Conservation (phyloP, 2,797 vertebrate genomes). For the Lutjanus argentimaculatus region DNA sequence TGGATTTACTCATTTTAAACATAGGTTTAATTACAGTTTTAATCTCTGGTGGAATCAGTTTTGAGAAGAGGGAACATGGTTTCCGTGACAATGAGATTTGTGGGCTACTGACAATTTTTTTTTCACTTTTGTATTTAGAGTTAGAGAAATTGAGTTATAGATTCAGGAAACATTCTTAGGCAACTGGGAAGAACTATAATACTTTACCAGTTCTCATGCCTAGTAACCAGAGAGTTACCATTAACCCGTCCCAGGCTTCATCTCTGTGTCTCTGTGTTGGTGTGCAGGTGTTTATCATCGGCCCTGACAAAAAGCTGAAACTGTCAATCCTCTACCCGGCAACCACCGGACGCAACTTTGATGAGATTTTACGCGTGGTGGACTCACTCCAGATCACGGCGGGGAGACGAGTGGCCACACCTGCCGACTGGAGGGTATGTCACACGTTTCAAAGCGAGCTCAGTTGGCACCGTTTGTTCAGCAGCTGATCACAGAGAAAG, state of each 20-base stretch:
- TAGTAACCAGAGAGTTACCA: neutral
- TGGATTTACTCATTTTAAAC: too few species aligned
- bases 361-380: conserved; percentile 93
- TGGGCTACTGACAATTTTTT: too few species aligned
- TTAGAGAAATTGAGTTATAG: too few species aligned
- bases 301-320: conserved; percentile 95
- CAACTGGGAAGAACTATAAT: too few species aligned
- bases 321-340: conserved; percentile 95
- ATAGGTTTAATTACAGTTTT: too few species aligned
- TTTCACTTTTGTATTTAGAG: too few species aligned
- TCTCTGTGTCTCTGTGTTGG: neutral
- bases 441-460: neutral
- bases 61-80: too few species aligned
- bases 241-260: neutral
- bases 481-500: conserved; percentile 13
- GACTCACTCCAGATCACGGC: conserved; percentile 94
- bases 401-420: conserved; percentile 89
- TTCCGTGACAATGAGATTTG: too few species aligned
- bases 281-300: conserved; percentile 92
- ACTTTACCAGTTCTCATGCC: neutral
- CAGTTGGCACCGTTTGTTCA: neutral
- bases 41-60: too few species aligned
- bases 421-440: conserved; percentile 94
- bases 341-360: conserved; percentile 95
- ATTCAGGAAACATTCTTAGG: too few species aligned